Evolutionary conservation across 2,113 vertebrate species (phyloP), one percentile per base, ranked within the genome.

Genomic region (Lamprotornis superbus): DNA sequence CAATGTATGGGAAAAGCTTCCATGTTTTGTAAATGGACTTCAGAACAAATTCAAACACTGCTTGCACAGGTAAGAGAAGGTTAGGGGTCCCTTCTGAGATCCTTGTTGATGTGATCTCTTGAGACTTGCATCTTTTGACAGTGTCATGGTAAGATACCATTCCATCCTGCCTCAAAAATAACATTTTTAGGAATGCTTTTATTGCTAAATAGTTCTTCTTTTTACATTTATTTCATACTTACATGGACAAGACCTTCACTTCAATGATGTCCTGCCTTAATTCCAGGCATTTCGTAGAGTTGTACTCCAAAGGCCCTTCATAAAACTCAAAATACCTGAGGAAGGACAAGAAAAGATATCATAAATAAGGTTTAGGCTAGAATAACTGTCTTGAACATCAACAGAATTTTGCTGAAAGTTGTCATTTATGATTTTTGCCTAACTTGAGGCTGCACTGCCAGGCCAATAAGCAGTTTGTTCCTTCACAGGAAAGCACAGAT

Each of bases 231-330:
- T 10, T 25, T 91, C 35, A 77, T 93, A 99, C 99, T 99, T 98
- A 99, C 99, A 99, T 99, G 69, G 99, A 99, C 87, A 99, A 97
- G 93, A 99, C 98, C 95, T 99, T 99, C 97, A 99, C 98, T 9
- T 99, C 98, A 91, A 98, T 98, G 95, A 99, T 99, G 91, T 99
- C 99, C 85, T 99, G 98, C 46, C 99, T 98, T 93, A 99, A 97
- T 92, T 99, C 99, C 98, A 98, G 97, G 97, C 99, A 99, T 98
- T 98, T 98, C 2, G 99, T 99, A 65, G 99, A 99, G 98, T 99
- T 99, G 97, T 98, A 99, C 33, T 99, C 98, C 93, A 99, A 98
- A 75, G 98, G 97, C 15, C 99, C 99, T 76, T 99, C 98, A 74
- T 99, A 99, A 97, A 98, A 98, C 87, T 99, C 99, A 96, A 99